Evolutionary conservation across 2,113 vertebrate genomes (phyloP), one percentile per base, ranked within the genome.

Genomic region (Psettodes erumei): DNA sequence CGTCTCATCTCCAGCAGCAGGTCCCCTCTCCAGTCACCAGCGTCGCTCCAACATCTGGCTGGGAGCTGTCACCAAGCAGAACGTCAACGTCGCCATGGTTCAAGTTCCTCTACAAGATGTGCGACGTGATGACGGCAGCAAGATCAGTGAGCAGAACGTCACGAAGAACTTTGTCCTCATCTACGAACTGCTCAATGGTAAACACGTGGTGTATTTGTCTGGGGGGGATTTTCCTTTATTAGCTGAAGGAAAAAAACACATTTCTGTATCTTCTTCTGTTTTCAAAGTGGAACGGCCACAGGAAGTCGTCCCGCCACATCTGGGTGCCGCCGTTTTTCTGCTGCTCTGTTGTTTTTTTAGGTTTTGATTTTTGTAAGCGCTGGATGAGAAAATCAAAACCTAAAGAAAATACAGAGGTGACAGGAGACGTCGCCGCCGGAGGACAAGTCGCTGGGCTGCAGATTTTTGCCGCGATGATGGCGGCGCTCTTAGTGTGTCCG

Each of bases 41-140:
- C 93, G 97, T 98, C 47, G 96, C 96, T 97, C 96, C 88, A 97
- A 97, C 94, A 96, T 98, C 93, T 98, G 97, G 96, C 93, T 98
- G 90, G 96, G 96, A 35, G 96, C 95, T 1, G 96, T 96, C 92
- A 97, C 96, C 90, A 96, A 96, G 94, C 96, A 98, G 88, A 98
- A 97, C 91, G 96, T 97, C 93, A 96, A 97, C 0, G 95, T 96
- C 16, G 95, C 96, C 85, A 97, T 97, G 96, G 96, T 97, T 98
- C 0, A 96, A 98, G 91, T 97, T 98, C 84, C 96, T 98, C n/a
- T 97, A 97, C 92, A 98, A 97, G 94, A 98, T 97, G 96, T 97
- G 96, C 28, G 96, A 98, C 59, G 96, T 98, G 81, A 98, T 98
- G 96, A 93, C 96, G 0, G 96, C 96, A 96, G 96, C 87, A 98